phyloP scores from a whole-genome alignment of 2,888 invertebrate species.

The Clivina fossor region DNA sequence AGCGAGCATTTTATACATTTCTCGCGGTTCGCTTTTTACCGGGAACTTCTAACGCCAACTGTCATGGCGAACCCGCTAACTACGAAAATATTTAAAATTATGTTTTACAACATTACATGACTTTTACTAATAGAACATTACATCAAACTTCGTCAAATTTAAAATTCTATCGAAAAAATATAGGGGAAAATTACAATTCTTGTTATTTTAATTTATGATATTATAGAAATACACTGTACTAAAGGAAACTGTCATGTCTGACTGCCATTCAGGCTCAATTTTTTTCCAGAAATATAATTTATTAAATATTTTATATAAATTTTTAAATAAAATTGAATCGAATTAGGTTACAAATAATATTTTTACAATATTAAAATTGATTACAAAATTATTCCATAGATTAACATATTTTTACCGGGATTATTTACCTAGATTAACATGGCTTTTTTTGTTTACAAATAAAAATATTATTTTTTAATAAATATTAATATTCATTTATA shows the following conservation, averaged over 20 bases:
- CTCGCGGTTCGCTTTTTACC: slow-evolving; percentile 42
- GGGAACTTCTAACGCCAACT: slow-evolving; percentile 44
- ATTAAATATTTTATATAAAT: background rate
- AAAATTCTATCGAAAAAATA: slow-evolving; percentile 4
- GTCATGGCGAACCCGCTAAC: slow-evolving; percentile 48
- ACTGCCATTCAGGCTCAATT: background rate
- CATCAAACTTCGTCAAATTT: background rate
- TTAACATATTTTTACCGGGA: too few species aligned
- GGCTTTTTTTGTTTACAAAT: too few species aligned
- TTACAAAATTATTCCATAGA: too few species aligned
- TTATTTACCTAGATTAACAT: too few species aligned
- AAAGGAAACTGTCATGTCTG: background rate
- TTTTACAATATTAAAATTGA: too few species aligned
- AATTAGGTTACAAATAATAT: too few species aligned
- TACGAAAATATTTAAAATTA: slow-evolving; percentile 40
- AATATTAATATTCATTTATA: too few species aligned
- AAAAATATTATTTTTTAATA: too few species aligned
- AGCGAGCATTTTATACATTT: background rate
- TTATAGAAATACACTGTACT: background rate
- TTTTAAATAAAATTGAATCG: background rate
- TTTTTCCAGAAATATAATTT: background rate
- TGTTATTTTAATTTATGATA: background rate
- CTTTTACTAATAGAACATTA: background rate
- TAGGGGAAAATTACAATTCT: background rate
- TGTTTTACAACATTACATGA: background rate